Percentiles rank a stretch among this genome's conserved stretches.
These are phyloP conservation scores for Schrankia costaestrigalis DNA, from an alignment of 2,888 invertebrate species.

Conservation along the genomic window DNA sequence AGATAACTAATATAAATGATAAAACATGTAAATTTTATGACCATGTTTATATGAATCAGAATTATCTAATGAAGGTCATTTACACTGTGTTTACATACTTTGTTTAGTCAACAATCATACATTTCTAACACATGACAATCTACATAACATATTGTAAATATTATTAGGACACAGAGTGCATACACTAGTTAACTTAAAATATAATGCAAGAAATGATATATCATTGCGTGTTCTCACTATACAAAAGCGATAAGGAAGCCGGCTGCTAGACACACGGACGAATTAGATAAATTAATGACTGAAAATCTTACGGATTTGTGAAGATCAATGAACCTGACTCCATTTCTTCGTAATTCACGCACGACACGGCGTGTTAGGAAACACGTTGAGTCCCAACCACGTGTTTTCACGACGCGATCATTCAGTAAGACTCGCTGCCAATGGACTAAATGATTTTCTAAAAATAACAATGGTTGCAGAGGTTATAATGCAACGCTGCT, in stretches of 20 bases:
- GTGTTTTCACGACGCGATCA: slow-evolving; percentile 54
- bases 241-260: slow-evolving; percentile 40
- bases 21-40: slow-evolving; percentile 12
- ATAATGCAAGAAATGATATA: slow-evolving; percentile 25
- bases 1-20: slow-evolving; percentile 6
- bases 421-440: slow-evolving; percentile 61
- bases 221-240: slow-evolving; percentile 30
- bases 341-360: slow-evolving; percentile 50
- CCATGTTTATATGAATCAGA: slow-evolving; percentile 1
- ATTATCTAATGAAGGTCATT: slow-evolving; percentile 19
- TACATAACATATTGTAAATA: too few species aligned
- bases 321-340: slow-evolving; percentile 59
- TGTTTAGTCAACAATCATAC: slow-evolving; percentile 21
- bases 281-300: slow-evolving; percentile 33
- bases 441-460: slow-evolving; percentile 72
- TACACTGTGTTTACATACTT: slow-evolving; percentile 22
- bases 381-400: slow-evolving; percentile 51
- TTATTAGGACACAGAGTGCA: too few species aligned
- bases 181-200: slow-evolving; percentile 12
- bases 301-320: slow-evolving; percentile 66
- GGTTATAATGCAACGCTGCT: slow-evolving; percentile 64
- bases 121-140: too few species aligned
- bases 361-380: slow-evolving; percentile 34
- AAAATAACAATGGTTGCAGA: slow-evolving; percentile 73
- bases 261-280: slow-evolving; percentile 46